Conservation (phyloP, 2,888 invertebrate genomes). For the Cyrtodaria siliqua region DNA sequence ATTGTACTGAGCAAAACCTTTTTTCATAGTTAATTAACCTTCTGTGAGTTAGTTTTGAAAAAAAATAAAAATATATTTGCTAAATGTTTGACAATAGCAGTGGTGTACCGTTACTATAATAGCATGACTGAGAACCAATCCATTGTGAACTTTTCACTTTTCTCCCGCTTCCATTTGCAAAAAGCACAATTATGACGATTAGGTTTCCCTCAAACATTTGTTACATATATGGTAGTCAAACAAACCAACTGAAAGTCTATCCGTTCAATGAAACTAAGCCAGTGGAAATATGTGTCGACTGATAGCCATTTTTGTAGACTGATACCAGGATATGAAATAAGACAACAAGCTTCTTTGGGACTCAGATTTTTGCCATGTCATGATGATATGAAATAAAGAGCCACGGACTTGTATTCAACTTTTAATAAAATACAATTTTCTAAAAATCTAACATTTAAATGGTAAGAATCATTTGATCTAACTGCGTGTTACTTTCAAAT, state of each 20-base stretch:
- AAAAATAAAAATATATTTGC: too few species aligned
- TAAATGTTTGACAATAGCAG: too few species aligned
- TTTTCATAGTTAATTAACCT: too few species aligned
- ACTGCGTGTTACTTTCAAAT: too few species aligned
- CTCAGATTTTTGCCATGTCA: slow-evolving; percentile 27
- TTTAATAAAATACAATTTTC: too few species aligned
- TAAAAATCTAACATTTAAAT: too few species aligned
- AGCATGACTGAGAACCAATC: not conserved
- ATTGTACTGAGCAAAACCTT: too few species aligned
- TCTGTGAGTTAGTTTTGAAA: too few species aligned
- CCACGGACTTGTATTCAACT: too few species aligned
- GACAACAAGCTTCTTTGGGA: slow-evolving; percentile 29
- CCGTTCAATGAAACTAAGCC: slow-evolving; percentile 5
- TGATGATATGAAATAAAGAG: slow-evolving; percentile 13
- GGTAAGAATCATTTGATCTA: too few species aligned
- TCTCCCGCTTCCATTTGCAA: not conserved
- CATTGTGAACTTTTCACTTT: slow-evolving; percentile 3
- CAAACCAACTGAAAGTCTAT: not conserved
- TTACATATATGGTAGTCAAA: not conserved
- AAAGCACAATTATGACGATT: not conserved
- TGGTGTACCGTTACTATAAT: not conserved
- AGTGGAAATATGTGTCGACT: too few species aligned
- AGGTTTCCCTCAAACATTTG: slow-evolving; percentile 1
- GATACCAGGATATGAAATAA: slow-evolving; percentile 16
- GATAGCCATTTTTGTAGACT: slow-evolving; percentile 12